Base-by-base conservation (phyloP, 2,113 vertebrate species). In the Ploceus nigricollis region DNA sequence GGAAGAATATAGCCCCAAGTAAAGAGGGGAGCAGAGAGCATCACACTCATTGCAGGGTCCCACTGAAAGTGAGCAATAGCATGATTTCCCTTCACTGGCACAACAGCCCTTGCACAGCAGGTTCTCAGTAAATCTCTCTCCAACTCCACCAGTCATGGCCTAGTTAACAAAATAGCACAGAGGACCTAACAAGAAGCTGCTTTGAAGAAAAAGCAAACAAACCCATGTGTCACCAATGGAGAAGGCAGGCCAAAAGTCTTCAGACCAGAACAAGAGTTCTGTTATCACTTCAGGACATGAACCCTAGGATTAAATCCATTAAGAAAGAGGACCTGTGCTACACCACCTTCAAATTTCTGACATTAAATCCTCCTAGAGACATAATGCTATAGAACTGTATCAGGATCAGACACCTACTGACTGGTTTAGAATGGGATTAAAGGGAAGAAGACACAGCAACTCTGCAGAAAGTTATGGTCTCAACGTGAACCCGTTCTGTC, bases 351-450 rank as follows among this genome's bases (percentile, higher is more conserved):
- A 65, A 47, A 85, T 37, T 64, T 89, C 42, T 90, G 35, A 50
- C 24, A 37, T 25, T 48, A 73, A 56, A 37, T n/a, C 37, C 22
- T 54, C 16, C 15, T 65, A 72, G 40, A 80, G 16, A 18, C 1
- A 6, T 7, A 39, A 53, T 16, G 7, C 35, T 58, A 11, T 3
- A 50, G 0, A 6, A 25, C 12, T 31, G 1, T 12, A 28, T 7
- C n/a, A 51, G n/a, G 14, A 63, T 70, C 40, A 71, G 73, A 47
- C 20, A 87, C 23, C 19, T 51, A 45, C 37, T 27, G 31, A 47
- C 28, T 50, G 20, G 10, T 70, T 73, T 39, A 33, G 20, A 54
- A 63, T 11, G 8, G 8, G n/a, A 66, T 50, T 80, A 73, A 69
- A 53, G 13, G 22, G 40, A 40, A 91, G 56, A 87, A 82, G 37